A percentile compares a stretch with the other conserved stretches of the same genome.
Conservation (phyloP, 2,888 invertebrate genomes). For the Hirtodrosophila trivittata region DNA sequence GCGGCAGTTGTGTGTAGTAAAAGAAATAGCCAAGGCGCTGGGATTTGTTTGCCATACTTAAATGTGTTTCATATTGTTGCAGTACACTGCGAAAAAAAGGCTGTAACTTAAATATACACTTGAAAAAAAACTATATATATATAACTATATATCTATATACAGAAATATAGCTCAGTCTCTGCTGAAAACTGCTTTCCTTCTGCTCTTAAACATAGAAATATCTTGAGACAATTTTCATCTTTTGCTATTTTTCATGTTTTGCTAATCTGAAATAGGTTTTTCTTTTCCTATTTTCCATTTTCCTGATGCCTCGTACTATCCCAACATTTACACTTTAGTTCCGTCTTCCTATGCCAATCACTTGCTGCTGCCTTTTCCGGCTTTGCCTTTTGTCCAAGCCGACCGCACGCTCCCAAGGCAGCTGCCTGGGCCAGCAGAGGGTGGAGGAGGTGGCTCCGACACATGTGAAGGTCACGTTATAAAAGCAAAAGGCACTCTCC, state of each 20-base stretch:
- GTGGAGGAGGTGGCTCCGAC: slow-evolving; percentile 6
- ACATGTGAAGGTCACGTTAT: slow-evolving; percentile 58
- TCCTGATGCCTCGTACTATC: not conserved
- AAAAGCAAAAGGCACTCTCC: slow-evolving; percentile 33
- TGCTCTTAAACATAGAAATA: no score
- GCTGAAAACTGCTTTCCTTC: no score
- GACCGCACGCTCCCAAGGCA: not conserved
- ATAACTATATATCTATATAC: no score
- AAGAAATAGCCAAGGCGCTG: slow-evolving; percentile 12
- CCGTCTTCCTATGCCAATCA: not conserved
- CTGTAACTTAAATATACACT: no score
- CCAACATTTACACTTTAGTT: not conserved
- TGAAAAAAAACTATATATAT: no score
- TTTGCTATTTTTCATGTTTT: no score
- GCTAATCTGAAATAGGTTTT: no score
- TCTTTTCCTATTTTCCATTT: not conserved
- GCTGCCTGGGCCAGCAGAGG: not conserved
- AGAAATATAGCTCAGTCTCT: no score
- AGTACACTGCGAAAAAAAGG: slow-evolving; percentile 12
- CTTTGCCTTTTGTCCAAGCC: not conserved
- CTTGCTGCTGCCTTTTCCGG: not conserved
- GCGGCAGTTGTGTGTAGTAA: not conserved
- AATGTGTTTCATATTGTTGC: slow-evolving; percentile 3
- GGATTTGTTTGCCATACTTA: slow-evolving; percentile 21
- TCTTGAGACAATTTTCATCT: no score